Evolutionary conservation across 1,140 invertebrate species (phyloP), one percentile per base, ranked within the genome.

Genomic region (Planococcus citri): DNA sequence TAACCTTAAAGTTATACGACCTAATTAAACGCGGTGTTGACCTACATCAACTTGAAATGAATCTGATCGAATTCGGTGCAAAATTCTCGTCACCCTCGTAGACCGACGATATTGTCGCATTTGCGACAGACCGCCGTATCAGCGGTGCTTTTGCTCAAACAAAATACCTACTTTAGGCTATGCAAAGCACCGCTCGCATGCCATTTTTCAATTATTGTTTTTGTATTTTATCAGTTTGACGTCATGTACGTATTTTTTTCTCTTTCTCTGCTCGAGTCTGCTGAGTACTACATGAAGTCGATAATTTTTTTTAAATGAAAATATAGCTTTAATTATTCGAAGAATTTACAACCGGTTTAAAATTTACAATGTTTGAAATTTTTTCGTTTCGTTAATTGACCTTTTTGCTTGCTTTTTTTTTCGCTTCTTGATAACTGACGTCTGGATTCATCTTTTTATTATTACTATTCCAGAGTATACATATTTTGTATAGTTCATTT

Each of bases 1-100:
- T 51, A 51, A 51, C 41, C 41, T 51, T 51, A 51, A 51, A 51
- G 41, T 51, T 51, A 51, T 51, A 51, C n/a, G 41, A 51, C 41
- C 41, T 51, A 51, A 51, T 51, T 51, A 51, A 51, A 2, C n/a
- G 17, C 41, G 2, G n/a, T 51, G 41, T 51, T 51, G 41, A 51
- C 41, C 41, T 51, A 51, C 41, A 51, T 51, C 17, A 51, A 51
- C 41, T 51, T 51, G 17, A 51, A 51, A 51, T 20, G 41, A 51
- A 51, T 51, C 41, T 51, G 41, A 51, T 51, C 41, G 41, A 51
- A 51, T 51, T 51, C 41, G 17, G 17, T 17, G 17, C 41, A 51
- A 51, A n/a, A 3, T 51, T 20, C 12, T 51, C 41, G 41, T 51
- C 41, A 51, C 41, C 41, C 41, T 51, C 41, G 29, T 33, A 33